Base-by-base conservation (phyloP, 2,113 vertebrate species). In the Cairina moschata region DNA sequence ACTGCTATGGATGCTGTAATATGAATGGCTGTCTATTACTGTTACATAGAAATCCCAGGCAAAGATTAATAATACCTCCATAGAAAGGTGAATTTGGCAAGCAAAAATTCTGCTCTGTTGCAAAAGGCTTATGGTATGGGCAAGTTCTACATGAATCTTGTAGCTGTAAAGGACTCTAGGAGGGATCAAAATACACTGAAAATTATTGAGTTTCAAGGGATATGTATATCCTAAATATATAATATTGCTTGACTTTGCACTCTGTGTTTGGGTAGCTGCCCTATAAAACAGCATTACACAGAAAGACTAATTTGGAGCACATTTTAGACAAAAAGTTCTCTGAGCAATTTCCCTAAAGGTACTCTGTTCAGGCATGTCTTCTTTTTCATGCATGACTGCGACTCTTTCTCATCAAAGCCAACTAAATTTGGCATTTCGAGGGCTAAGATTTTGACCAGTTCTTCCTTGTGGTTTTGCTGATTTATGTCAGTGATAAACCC, bases 391-490 rank as follows among this genome's bases (percentile, higher is more conserved):
- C 44, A 40, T 44, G 34, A 76, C 62, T 82, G 32, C 93, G 88
- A 60, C 62, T 87, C 69, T n/a, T 76, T 77, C 50, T 88, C 6
- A 8, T 94, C 79, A 76, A 22, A 67, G 52, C 26, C 40, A 42
- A 92, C 32, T 84, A 58, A 84, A 65, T 88, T 60, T 93, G 81
- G 59, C 77, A 83, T 92, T 97, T 80, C 89, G 74, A 94, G 92
- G 85, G 83, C 62, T 78, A 73, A 63, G 44, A 69, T 91, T 94
- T 90, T 93, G 83, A 88, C 79, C 65, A 77, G 50, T 88, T 85
- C 83, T 95, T 93, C 91, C 94, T 54, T 26, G 71, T 83, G 89
- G 80, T 94, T 93, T 92, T 97, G 38, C 40, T 10, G 4, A 11
- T 81, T 89, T 83, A 88, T 94, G 46, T 25, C 87, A 93, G 50